Percentiles rank a stretch among this genome's conserved stretches.
Conservation (phyloP, 2,797 vertebrate genomes). For the Leptodactylus fallax region DNA sequence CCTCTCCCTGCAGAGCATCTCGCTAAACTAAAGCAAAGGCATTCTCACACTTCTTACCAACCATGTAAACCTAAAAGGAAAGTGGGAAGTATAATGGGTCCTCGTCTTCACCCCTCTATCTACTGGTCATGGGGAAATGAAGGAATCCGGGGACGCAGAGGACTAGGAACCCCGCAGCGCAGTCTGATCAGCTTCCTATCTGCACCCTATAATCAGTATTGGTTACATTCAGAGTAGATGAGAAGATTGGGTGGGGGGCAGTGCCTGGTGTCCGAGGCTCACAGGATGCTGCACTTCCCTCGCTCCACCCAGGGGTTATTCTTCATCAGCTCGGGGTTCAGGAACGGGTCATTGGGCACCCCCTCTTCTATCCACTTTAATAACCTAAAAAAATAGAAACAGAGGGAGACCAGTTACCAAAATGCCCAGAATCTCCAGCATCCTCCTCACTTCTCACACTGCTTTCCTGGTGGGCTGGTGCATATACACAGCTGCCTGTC, state of each 20-base stretch:
- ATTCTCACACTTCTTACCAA: not conserved
- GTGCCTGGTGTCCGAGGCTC: conserved; percentile 58
- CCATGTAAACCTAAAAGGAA: conserved; percentile 37
- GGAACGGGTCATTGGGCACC: conserved; percentile 91
- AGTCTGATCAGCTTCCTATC: conserved; percentile 43
- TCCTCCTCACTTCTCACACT: not conserved
- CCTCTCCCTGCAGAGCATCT: conserved; percentile 10
- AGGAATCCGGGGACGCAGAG: not conserved
- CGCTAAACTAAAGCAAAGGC: conserved; percentile 20
- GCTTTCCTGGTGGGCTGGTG: not conserved
- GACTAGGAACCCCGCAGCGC: not conserved
- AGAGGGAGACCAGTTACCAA: not conserved
- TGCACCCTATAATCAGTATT: conserved; percentile 28
- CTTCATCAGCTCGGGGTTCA: conserved; percentile 98
- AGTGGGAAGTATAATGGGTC: not conserved
- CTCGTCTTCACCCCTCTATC: conserved; percentile 3
- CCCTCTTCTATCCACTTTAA: conserved; percentile 98
- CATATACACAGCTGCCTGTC: no score
- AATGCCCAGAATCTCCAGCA: not conserved
- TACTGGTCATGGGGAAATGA: conserved; percentile 3
- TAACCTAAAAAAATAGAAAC: conserved; percentile 77
- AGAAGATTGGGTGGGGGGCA: not conserved
- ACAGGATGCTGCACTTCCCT: conserved; percentile 93
- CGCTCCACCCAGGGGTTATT: conserved; percentile 99
- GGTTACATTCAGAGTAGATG: conserved; percentile 47